Evolutionary conservation across 2,113 vertebrate genomes (phyloP), one percentile per base, ranked within the genome.

Genomic region (Spilogale gracilis): DNA sequence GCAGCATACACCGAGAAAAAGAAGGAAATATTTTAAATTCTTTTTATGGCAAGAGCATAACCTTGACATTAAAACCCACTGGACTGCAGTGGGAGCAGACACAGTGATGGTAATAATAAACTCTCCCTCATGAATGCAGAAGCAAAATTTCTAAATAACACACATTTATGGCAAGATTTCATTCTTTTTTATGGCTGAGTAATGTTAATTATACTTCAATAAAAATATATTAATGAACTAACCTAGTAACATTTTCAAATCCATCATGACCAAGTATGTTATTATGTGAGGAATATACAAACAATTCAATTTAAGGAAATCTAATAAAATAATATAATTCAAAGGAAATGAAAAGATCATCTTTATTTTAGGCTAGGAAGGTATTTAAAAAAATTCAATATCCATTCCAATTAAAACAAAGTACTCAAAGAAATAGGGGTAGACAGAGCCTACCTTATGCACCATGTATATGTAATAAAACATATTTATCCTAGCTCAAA

Each of bases 91-190:
- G 2, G 48, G 3, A 9, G 23, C 25, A 30, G 9, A 23, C 12
- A 3, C 2, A 18, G 20, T 3, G 6, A 58, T 0, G 17, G 50
- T 1, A 14, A 54, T 10, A 0, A 5, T 3, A 4, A 58, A 16
- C 58, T n/a, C 56, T 81, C 16, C 45, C 43, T 43, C 71, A 14
- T 0, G 38, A 38, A 45, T 0, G 17, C 0, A 83, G 56, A 76
- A 1, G 67, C 38, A 32, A 38, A 76, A 14, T 7, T 58, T 45
- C 60, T 45, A 69, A 89, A 67, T 38, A 67, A 84, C 84, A 60
- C 21, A 32, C 25, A 17, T 30, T 16, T 9, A 78, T 48, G 25
- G 45, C 74, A 78, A 78, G 74, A 30, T 30, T 30, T 48, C 74
- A 50, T 78, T 78, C 45, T 78, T 50, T 50, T 78, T 50, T 78